Base-by-base conservation (phyloP, 2,113 vertebrate species). In the Dipodomys stephensi region DNA sequence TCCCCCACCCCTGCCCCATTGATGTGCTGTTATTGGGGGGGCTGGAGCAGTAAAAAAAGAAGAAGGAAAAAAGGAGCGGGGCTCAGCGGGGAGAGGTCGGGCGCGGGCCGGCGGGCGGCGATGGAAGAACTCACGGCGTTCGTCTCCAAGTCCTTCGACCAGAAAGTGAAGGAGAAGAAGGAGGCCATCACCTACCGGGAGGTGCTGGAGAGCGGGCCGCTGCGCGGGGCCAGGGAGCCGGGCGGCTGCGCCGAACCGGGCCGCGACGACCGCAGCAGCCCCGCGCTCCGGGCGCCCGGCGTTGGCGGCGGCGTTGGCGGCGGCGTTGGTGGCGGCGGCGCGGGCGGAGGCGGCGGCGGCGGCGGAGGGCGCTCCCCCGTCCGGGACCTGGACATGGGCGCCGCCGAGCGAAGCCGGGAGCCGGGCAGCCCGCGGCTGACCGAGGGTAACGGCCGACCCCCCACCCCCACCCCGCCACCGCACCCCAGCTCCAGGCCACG, bases 51-150 rank as follows among this genome's bases (percentile, higher is more conserved):
- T 97, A 96, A 97, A 96, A 97, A 97, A 96, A 97, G 96, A 32
- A 96, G 94, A n/a, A n/a, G n/a, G 94, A 97, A 97, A 97, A 97
- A 97, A 97, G 84, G 95, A 94, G 95, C 96, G 88, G 96, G 96
- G 92, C 80, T 90, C 46, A 91, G 94, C 96, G 79, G 95, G 53
- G 91, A 95, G 96, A 90, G 93, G 86, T 89, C 83, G 96, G 92
- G 97, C 92, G 67, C 90, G 95, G 86, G 88, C 81, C 68, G 53
- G 84, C 94, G 49, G 96, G 96, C 97, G 97, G 98, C 98, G 98
- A 99, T 99, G 99, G 99, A 99, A 99, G 99, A 99, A 98, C 99
- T 99, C 96, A 99, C 99, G 93, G 99, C 99, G 88, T 99, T 99
- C 98, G 99, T 99, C 96, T 99, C 99, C 80, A 99, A 99, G 98